phyloP scores from a whole-genome alignment of 2,113 vertebrate species.

The Albula goreensis region DNA sequence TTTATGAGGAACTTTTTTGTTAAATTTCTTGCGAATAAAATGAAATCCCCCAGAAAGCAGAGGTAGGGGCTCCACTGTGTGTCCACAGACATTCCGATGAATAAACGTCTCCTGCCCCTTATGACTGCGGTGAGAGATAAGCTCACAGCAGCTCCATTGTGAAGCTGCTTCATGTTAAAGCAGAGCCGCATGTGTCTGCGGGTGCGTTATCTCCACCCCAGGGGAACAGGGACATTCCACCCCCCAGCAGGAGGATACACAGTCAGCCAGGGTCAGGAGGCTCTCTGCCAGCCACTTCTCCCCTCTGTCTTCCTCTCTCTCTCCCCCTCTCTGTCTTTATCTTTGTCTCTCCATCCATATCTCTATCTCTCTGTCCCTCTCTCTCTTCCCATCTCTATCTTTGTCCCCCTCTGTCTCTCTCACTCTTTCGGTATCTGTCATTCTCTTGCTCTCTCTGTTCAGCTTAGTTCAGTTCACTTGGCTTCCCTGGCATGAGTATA shows the following conservation, averaged over 20 bases:
- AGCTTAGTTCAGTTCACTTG: background rate
- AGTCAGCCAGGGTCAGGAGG: slow-evolving; percentile 57
- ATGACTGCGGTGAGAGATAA: background rate
- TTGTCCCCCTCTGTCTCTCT: background rate
- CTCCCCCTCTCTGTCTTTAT: slow-evolving; percentile 5
- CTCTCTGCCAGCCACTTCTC: slow-evolving; percentile 36
- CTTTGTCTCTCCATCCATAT: background rate
- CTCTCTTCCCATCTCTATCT: background rate
- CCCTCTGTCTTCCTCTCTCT: slow-evolving; percentile 35
- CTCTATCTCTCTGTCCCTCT: background rate
- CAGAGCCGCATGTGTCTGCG: slow-evolving; percentile 11
- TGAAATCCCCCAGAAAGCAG: background rate
- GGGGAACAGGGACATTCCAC: slow-evolving; percentile 64
- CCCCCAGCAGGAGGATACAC: slow-evolving; percentile 60
- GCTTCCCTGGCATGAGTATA: background rate
- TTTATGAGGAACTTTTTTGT: background rate
- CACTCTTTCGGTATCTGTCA: no score
- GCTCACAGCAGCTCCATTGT: background rate
- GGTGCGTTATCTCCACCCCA: slow-evolving; percentile 62
- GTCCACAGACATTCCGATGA: background rate
- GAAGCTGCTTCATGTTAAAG: background rate
- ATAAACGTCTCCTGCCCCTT: background rate
- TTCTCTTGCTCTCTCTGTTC: background rate
- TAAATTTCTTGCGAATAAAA: background rate
- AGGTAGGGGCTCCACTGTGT: background rate